These are phyloP conservation scores for Peromyscus polionotus DNA, from an alignment of 2,113 vertebrate genomes.

Conservation along the genomic window DNA sequence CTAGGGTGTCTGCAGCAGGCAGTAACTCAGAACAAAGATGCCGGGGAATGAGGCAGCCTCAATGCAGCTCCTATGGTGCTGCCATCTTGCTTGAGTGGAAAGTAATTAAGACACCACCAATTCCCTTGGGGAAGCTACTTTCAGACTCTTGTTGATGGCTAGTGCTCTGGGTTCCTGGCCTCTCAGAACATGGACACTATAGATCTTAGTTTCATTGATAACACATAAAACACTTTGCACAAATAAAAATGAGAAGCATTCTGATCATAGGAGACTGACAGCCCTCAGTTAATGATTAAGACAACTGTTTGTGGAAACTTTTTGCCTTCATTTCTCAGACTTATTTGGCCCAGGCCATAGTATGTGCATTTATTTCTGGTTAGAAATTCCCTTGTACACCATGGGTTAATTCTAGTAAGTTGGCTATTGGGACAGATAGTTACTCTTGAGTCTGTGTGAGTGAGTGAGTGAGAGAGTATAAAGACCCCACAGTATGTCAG, in stretches of 20 bases:
- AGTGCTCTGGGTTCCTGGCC: slow-evolving; percentile 9
- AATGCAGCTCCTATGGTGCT: background rate
- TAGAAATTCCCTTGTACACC: background rate
- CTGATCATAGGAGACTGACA: background rate
- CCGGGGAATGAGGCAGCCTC: background rate
- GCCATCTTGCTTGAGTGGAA: background rate
- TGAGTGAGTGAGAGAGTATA: no score
- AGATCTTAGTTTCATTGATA: background rate
- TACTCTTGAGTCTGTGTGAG: background rate
- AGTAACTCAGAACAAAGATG: background rate
- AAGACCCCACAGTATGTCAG: background rate
- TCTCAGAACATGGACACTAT: slow-evolving; percentile 10
- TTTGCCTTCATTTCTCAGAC: background rate
- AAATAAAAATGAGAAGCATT: background rate
- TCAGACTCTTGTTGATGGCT: slow-evolving; percentile 22
- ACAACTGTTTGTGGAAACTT: background rate
- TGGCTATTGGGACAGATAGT: background rate
- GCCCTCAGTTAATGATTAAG: background rate
- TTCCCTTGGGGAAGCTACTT: slow-evolving; percentile 16
- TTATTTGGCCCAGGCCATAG: background rate
- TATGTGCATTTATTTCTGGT: background rate
- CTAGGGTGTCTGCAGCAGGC: slow-evolving; percentile 10
- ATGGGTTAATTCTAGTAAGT: background rate
- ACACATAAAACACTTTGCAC: background rate
- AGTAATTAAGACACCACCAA: slow-evolving; percentile 25